phyloP scores from a whole-genome alignment of 2,888 invertebrate genomes.

The Drosophila peninsularis region DNA sequence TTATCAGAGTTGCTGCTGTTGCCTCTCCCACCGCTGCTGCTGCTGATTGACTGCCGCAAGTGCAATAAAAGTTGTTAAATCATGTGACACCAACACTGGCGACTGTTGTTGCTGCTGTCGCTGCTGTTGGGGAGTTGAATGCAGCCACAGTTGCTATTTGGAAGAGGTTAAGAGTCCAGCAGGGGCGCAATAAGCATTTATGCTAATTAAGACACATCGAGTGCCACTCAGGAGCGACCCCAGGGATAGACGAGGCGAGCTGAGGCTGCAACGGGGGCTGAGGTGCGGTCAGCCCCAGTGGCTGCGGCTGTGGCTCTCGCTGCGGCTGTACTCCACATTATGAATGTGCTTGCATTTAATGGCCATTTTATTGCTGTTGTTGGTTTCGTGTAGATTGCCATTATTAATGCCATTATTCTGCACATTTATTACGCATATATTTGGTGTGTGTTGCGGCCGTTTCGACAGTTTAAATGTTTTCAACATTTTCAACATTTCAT shows the following conservation, averaged over 20 bases:
- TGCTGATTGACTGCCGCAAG: slow-evolving; percentile 61
- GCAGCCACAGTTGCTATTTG: slow-evolving; percentile 1
- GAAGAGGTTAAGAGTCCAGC: background rate
- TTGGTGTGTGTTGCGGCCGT: slow-evolving; percentile 51
- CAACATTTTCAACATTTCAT: slow-evolving; percentile 27
- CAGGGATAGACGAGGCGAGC: background rate
- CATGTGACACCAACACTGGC: slow-evolving; percentile 39
- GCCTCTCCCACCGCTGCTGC: slow-evolving; percentile 26
- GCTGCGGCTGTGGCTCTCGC: background rate
- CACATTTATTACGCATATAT: slow-evolving; percentile 61
- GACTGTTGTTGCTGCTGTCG: slow-evolving; percentile 20
- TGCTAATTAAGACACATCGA: slow-evolving; percentile 77
- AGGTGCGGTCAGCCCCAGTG: slow-evolving; percentile 37
- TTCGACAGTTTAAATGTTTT: slow-evolving; percentile 40
- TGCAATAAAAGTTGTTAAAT: slow-evolving; percentile 68
- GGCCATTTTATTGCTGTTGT: slow-evolving; percentile 71
- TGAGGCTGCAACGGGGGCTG: background rate
- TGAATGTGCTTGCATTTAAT: slow-evolving; percentile 70
- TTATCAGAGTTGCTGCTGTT: slow-evolving; percentile 5
- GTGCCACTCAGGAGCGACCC: slow-evolving; percentile 17
- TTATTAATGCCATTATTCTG: slow-evolving; percentile 69
- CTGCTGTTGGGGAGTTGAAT: background rate
- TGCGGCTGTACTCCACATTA: slow-evolving; percentile 33
- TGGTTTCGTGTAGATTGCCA: slow-evolving; percentile 54
- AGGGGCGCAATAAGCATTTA: slow-evolving; percentile 59